Conservation (phyloP, 2,888 invertebrate genomes). For the Griposia aprilina region DNA sequence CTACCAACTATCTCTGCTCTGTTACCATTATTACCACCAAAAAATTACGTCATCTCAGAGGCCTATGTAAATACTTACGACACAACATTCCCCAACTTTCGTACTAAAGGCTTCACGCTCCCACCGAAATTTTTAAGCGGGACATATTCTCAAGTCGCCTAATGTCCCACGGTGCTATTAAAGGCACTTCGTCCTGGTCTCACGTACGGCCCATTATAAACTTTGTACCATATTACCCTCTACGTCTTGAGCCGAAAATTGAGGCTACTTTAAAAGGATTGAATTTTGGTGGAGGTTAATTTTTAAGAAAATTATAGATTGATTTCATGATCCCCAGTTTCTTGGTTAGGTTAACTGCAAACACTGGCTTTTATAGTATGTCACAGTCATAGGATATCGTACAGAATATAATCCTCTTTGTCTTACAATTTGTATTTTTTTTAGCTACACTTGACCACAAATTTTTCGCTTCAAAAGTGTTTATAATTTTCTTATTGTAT, state of each 20-base stretch:
- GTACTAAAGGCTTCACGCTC: conserved; percentile 53
- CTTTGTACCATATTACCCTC: conserved; percentile 77
- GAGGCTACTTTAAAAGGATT: conserved; percentile 65
- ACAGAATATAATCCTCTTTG: too few relatives aligned
- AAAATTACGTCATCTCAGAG: conserved; percentile 17
- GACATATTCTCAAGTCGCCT: conserved; percentile 63
- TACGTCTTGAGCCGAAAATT: conserved; percentile 70
- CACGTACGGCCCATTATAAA: conserved; percentile 82
- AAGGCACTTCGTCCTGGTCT: conserved; percentile 73
- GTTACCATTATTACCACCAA: neutral
- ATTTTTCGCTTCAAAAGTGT: too few relatives aligned
- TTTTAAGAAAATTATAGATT: neutral
- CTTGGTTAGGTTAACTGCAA: neutral
- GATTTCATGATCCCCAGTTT: neutral
- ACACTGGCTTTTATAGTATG: neutral
- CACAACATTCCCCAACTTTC: conserved; percentile 51
- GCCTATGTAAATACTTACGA: conserved; percentile 54
- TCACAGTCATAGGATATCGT: neutral
- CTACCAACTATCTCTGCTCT: neutral
- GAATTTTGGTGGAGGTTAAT: conserved; percentile 1
- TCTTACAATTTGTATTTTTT: too few relatives aligned
- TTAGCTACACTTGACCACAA: too few relatives aligned
- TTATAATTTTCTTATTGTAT: too few relatives aligned
- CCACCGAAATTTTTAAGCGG: conserved; percentile 60
- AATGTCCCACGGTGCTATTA: conserved; percentile 72